Evolutionary conservation across 2,113 vertebrate genomes (phyloP).

Genomic region (Paratilapia polleni): DNA sequence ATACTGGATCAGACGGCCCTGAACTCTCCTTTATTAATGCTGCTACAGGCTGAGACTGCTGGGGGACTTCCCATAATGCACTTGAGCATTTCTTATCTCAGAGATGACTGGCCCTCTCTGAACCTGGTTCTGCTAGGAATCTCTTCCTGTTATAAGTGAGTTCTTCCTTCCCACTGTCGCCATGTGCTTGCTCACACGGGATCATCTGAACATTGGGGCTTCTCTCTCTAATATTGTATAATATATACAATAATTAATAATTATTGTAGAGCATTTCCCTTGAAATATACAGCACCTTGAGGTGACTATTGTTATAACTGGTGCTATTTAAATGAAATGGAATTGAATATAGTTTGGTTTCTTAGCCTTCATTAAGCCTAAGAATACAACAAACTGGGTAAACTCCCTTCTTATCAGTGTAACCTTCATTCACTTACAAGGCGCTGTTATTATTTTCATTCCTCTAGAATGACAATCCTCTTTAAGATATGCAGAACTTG

Average conservation of each 20-base stretch:
- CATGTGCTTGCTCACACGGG: background rate
- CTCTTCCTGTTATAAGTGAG: too few relatives aligned
- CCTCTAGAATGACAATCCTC: too few relatives aligned
- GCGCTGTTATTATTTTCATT: background rate
- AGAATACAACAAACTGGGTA: background rate
- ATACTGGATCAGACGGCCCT: background rate
- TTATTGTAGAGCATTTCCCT: background rate
- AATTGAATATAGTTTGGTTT: background rate
- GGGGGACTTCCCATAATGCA: too few relatives aligned
- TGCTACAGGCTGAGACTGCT: background rate
- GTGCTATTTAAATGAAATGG: background rate
- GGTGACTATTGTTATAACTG: background rate
- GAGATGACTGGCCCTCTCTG: too few relatives aligned
- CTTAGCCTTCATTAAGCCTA: background rate
- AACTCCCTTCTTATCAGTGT: background rate
- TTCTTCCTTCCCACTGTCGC: background rate
- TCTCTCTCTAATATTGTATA: background rate
- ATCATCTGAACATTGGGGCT: background rate
- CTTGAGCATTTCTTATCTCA: too few relatives aligned
- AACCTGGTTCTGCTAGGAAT: too few relatives aligned
- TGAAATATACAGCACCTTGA: background rate
- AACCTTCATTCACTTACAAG: too few relatives aligned
- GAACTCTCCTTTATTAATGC: too few relatives aligned
- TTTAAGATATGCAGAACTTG: too few relatives aligned
- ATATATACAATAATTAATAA: too few relatives aligned